Evolutionary conservation across 2,888 invertebrate genomes (phyloP).

Genomic region (Drosophila macrospina): DNA sequence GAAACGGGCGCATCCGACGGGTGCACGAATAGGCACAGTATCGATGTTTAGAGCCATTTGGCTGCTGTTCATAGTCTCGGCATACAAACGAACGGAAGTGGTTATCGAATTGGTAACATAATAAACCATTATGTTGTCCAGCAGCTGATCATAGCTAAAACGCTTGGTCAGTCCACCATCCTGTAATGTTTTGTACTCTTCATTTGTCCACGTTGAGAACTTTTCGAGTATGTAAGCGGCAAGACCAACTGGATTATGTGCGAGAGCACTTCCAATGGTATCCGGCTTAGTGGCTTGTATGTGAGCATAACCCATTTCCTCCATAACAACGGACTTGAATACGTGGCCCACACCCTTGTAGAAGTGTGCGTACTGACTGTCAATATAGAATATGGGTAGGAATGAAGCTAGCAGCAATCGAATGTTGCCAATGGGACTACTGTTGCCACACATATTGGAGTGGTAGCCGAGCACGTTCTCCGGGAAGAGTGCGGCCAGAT

Average conservation of each 20-base stretch:
- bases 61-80: slow-evolving; percentile 86
- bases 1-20: slow-evolving; percentile 90
- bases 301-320: slow-evolving; percentile 89
- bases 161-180: slow-evolving; percentile 89
- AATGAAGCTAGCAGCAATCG: slow-evolving; percentile 86
- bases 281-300: slow-evolving; percentile 95
- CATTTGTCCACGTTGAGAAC: slow-evolving; percentile 90
- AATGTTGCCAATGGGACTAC: slow-evolving; percentile 79
- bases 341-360: slow-evolving; percentile 84
- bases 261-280: slow-evolving; percentile 88
- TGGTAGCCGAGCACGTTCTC: slow-evolving; percentile 87
- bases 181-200: slow-evolving; percentile 84
- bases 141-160: slow-evolving; percentile 86
- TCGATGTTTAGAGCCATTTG: slow-evolving; percentile 70
- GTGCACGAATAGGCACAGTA: slow-evolving; percentile 88
- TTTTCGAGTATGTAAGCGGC: slow-evolving; percentile 96
- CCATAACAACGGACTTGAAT: slow-evolving; percentile 65
- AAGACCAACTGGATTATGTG: slow-evolving; percentile 90
- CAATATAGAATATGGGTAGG: slow-evolving; percentile 87
- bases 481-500: slow-evolving; percentile 88
- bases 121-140: slow-evolving; percentile 93
- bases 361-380: slow-evolving; percentile 85
- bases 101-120: slow-evolving; percentile 91
- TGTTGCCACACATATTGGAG: slow-evolving; percentile 87
- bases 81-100: slow-evolving; percentile 90